Evolutionary conservation across 2,797 vertebrate species (phyloP).

Genomic region (Poeciliopsis paucimaculata): DNA sequence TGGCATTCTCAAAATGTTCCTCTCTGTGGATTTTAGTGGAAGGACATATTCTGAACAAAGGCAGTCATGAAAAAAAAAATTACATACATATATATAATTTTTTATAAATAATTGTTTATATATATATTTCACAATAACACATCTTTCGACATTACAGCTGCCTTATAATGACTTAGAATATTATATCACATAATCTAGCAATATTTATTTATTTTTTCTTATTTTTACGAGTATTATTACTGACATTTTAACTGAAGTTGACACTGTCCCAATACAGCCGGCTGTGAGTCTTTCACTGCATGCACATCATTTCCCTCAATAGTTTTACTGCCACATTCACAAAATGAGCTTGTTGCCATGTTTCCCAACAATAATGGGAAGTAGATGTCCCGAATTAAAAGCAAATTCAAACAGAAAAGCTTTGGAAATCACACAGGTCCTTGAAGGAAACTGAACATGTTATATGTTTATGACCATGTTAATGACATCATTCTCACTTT

Average conservation of each 20-base stretch:
- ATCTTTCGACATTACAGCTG: background rate
- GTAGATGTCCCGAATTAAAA: slow-evolving; percentile 2
- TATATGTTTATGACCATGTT: slow-evolving; percentile 4
- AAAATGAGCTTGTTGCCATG: slow-evolving; percentile 24
- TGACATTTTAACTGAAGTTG: slow-evolving; percentile 39
- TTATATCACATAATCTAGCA: background rate
- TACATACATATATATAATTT: background rate
- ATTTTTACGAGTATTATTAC: background rate
- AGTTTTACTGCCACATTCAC: slow-evolving; percentile 13
- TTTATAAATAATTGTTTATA: too few relatives aligned
- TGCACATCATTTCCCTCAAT: slow-evolving; percentile 29
- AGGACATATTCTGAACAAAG: slow-evolving; percentile 22
- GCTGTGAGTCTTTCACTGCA: slow-evolving; percentile 14
- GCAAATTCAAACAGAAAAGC: slow-evolving; percentile 4
- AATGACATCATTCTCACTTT: slow-evolving; percentile 4
- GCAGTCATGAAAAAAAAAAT: background rate
- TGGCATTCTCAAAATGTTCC: slow-evolving; percentile 15
- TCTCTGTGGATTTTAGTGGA: slow-evolving; percentile 20
- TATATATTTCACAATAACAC: background rate
- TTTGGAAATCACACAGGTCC: background rate
- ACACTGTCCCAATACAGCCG: slow-evolving; percentile 19
- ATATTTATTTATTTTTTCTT: background rate
- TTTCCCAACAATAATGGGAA: slow-evolving; percentile 1
- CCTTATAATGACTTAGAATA: background rate
- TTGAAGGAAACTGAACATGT: slow-evolving; percentile 8